phyloP scores from a whole-genome alignment of 2,113 vertebrate genomes.

The Cynocephalus volans region DNA sequence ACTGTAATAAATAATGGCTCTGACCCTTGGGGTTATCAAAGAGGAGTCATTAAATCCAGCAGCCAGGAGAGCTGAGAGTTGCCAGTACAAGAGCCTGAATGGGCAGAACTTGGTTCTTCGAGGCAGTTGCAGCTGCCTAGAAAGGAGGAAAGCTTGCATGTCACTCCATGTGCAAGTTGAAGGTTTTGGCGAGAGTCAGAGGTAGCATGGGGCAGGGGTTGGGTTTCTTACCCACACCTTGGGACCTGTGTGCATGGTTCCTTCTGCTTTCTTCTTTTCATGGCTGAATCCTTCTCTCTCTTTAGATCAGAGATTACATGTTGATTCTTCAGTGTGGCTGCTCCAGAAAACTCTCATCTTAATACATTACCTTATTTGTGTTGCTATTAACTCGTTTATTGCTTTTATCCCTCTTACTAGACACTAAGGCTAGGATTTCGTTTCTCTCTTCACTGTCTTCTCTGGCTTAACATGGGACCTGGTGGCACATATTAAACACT shows the following conservation, averaged over 20 bases:
- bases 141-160: rapidly evolving
- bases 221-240: background rate
- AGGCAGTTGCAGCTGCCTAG: background rate
- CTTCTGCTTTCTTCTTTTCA: background rate
- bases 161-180: background rate
- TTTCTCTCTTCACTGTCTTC: background rate
- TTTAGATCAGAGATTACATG: background rate
- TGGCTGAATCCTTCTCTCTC: background rate
- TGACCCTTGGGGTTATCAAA: conserved; percentile 6
- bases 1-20: background rate
- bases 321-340: background rate
- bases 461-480: background rate
- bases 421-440: background rate
- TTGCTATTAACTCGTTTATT: background rate
- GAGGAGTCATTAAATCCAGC: background rate
- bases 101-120: background rate
- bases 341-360: background rate
- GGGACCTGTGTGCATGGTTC: background rate
- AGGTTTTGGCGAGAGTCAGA: background rate
- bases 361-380: background rate
- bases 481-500: background rate
- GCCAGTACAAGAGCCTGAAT: rapidly evolving
- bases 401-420: background rate
- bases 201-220: rapidly evolving
- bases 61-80: background rate